A percentile compares a stretch with the other conserved stretches of the same genome.
Conservation (phyloP, 2,888 invertebrate species). For the Sabatieria punctata region DNA sequence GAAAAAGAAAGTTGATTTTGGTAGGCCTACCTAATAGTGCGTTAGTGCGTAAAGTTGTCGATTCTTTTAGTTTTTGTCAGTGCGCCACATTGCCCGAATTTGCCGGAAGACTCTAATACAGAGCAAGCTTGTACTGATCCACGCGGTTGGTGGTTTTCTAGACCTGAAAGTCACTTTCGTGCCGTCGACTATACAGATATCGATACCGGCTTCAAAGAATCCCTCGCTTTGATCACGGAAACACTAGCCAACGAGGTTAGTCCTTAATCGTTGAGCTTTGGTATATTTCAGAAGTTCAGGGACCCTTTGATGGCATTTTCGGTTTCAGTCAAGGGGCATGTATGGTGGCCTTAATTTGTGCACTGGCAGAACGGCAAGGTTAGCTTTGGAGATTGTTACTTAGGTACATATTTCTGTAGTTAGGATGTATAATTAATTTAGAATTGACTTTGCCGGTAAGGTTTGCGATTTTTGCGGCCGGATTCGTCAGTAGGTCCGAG, state of each 20-base stretch:
- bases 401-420: not conserved
- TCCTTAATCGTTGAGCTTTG: not conserved
- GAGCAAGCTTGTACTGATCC: not conserved
- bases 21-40: too few relatives aligned
- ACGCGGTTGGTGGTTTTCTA: constrained; percentile 1
- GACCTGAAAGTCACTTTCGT: not conserved
- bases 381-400: not conserved
- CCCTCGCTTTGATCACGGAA: not conserved
- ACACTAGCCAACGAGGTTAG: constrained; percentile 19
- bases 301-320: constrained; percentile 77
- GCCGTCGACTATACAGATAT: not conserved
- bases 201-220: not conserved
- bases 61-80: not conserved
- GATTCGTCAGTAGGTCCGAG: constrained; percentile 60
- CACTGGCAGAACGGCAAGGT: constrained; percentile 57
- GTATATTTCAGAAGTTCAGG: constrained; percentile 33
- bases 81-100: not conserved
- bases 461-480: constrained; percentile 65
- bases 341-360: constrained; percentile 61
- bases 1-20: constrained; percentile 14
- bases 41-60: too few relatives aligned
- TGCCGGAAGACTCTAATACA: not conserved
- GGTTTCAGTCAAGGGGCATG: constrained; percentile 89
- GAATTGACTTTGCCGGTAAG: too few relatives aligned
- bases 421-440: too few relatives aligned